Evolutionary conservation across 1,140 invertebrate species (phyloP).

Genomic region (Ylistrum balloti): DNA sequence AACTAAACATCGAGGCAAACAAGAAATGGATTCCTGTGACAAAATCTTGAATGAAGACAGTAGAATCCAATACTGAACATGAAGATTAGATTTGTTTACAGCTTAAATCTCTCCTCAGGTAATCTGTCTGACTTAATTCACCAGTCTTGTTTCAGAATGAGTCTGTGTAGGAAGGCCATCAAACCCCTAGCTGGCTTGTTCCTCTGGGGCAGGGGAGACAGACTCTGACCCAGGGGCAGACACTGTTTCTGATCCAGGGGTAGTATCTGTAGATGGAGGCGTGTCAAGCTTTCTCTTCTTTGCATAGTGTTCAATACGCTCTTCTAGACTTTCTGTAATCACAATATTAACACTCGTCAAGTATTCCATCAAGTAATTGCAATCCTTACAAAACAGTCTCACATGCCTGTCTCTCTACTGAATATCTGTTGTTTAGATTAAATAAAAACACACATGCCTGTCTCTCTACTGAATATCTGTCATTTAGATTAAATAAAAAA

Average conservation of each 20-base stretch:
- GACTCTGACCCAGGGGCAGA: not conserved
- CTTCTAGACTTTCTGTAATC: constrained; percentile 85
- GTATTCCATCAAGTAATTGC: no score
- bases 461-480: no score
- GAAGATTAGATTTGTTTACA: no score
- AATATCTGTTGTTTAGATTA: no score
- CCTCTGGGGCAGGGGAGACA: not conserved
- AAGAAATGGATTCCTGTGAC: not conserved
- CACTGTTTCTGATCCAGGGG: not conserved
- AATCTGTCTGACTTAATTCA: not conserved
- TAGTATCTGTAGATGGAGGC: constrained; percentile 20
- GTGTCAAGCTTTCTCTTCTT: constrained; percentile 83
- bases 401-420: no score
- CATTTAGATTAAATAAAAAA: no score
- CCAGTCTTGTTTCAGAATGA: not conserved
- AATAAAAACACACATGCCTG: no score
- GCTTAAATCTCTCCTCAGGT: no score
- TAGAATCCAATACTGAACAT: no score
- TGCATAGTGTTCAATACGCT: constrained; percentile 88
- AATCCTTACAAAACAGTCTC: no score
- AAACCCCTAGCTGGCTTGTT: not conserved
- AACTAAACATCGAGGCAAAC: not conserved
- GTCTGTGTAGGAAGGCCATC: not conserved
- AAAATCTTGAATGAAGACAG: not conserved
- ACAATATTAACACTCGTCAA: no score